These are phyloP conservation scores for Phyllostomus hastatus DNA, from an alignment of 2,113 vertebrate genomes.

Conservation along the genomic window DNA sequence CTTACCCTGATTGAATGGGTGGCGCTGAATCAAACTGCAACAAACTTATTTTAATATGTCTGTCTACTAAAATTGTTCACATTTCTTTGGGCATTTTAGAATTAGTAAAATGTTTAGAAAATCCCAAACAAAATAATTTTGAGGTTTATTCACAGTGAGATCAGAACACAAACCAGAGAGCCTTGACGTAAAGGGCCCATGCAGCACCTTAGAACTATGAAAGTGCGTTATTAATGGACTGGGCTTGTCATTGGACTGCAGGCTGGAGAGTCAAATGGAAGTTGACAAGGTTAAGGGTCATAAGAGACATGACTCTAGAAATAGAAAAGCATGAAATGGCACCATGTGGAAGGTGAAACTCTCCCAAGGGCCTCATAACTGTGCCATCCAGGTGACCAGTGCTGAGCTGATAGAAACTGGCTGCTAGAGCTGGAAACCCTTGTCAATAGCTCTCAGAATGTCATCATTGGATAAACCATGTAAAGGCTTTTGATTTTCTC, in stretches of 20 bases:
- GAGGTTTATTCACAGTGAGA: not conserved
- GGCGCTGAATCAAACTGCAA: not conserved
- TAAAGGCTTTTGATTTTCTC: not conserved
- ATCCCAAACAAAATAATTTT: not conserved
- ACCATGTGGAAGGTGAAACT: not conserved
- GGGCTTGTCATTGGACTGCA: not conserved
- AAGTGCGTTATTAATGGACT: not conserved
- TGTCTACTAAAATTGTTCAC: not conserved
- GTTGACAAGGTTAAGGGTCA: constrained; percentile 38
- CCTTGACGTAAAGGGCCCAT: not conserved
- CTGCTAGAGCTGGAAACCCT: constrained; percentile 16
- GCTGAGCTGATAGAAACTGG: not conserved
- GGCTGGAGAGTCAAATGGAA: constrained; percentile 20
- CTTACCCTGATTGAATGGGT: not conserved
- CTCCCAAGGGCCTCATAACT: not conserved
- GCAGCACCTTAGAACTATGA: not conserved
- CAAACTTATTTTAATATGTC: not conserved
- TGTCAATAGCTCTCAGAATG: constrained; percentile 23
- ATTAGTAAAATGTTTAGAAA: not conserved
- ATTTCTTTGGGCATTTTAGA: not conserved
- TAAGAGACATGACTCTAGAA: constrained; percentile 30
- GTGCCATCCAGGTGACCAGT: not conserved
- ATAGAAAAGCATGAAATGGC: constrained; percentile 36
- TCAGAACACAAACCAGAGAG: not conserved
- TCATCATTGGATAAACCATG: not conserved